Evolutionary conservation across 2,113 vertebrate species (phyloP).

Genomic region (Ceyx margarethae): DNA sequence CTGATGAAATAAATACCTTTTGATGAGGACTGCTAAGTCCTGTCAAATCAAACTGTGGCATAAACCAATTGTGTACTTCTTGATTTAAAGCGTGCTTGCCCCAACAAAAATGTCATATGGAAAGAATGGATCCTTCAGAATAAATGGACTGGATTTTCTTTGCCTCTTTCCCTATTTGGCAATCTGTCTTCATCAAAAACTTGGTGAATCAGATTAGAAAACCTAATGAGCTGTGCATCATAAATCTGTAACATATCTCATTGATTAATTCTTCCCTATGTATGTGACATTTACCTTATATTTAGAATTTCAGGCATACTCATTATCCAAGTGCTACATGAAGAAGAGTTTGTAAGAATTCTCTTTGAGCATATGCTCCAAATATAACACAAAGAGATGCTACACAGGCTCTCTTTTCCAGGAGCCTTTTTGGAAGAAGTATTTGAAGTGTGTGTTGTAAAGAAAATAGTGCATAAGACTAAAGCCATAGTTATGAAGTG

Average conservation of each 20-base stretch:
- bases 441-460: not conserved
- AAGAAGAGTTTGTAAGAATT: conserved; percentile 37
- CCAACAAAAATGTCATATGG: not conserved
- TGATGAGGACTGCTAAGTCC: conserved; percentile 39
- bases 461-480: not conserved
- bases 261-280: conserved; percentile 62
- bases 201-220: conserved; percentile 71
- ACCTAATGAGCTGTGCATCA: conserved; percentile 73
- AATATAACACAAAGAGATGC: conserved; percentile 13
- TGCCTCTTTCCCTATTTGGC: conserved; percentile 39
- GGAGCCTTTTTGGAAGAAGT: not conserved
- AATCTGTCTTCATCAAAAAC: conserved; percentile 62
- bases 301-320: conserved; percentile 61
- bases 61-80: not conserved
- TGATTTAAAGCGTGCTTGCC: conserved; percentile 44
- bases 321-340: conserved; percentile 52
- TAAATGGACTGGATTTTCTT: conserved; percentile 63
- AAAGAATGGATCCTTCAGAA: conserved; percentile 50
- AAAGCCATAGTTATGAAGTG: not conserved
- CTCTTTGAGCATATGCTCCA: not conserved
- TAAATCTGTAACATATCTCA: conserved; percentile 67
- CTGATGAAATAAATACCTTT: conserved; percentile 62
- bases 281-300: conserved; percentile 43
- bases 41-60: conserved; percentile 49
- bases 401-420: not conserved